These are phyloP conservation scores for Poeciliopsis occidentalis DNA, from an alignment of 2,113 vertebrate genomes.

Conservation along the genomic window DNA sequence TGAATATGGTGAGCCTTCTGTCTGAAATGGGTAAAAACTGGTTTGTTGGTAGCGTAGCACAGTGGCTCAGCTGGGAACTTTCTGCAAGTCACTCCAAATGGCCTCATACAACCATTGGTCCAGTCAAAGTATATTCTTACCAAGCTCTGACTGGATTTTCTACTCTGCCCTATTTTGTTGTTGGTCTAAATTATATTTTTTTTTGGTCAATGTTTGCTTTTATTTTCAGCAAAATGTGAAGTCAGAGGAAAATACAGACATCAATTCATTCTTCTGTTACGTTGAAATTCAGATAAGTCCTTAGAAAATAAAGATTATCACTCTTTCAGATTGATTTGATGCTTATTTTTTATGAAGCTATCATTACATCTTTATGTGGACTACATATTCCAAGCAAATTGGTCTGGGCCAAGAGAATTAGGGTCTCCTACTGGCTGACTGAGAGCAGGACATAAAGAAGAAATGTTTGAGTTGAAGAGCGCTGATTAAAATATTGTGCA, in stretches of 20 bases:
- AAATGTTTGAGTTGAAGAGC: slow-evolving; percentile 51
- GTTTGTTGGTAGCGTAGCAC: slow-evolving; percentile 30
- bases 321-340: no score
- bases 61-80: neutral
- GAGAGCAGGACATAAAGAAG: slow-evolving; percentile 41
- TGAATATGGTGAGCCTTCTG: slow-evolving; percentile 35
- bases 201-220: neutral
- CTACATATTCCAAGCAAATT: slow-evolving; percentile 25
- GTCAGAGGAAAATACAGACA: neutral
- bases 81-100: neutral
- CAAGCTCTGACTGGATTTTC: neutral
- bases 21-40: slow-evolving; percentile 65
- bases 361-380: no score
- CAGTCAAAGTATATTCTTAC: neutral
- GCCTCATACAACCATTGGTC: neutral
- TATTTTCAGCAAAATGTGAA: neutral
- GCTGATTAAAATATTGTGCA: slow-evolving; percentile 62
- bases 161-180: no score
- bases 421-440: slow-evolving; percentile 61
- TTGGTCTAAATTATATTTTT: neutral
- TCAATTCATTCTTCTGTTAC: no score
- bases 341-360: no score
- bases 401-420: slow-evolving; percentile 23
- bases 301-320: no score
- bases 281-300: no score